phyloP scores from a whole-genome alignment of 2,888 invertebrate species.

The Antheraea yamamai region DNA sequence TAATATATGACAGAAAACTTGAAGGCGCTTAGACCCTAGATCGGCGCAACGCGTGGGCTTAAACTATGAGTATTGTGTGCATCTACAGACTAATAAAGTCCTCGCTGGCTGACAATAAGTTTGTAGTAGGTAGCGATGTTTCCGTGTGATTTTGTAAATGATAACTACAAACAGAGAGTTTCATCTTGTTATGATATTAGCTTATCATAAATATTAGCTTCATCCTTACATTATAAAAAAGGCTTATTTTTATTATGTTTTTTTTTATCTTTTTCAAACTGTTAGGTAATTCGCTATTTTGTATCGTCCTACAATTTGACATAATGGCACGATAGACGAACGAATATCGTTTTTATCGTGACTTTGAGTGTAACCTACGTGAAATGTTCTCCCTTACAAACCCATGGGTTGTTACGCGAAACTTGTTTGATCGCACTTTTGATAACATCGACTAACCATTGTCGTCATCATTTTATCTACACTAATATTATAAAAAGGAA shows the following conservation, averaged over 20 bases:
- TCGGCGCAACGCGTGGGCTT: constrained; percentile 38
- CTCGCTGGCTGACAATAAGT: constrained; percentile 67
- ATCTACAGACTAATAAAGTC: constrained; percentile 68
- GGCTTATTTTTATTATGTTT: neutral
- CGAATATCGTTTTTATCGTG: too few species aligned
- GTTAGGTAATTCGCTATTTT: too few species aligned
- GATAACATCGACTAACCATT: too few species aligned
- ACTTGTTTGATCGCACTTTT: too few species aligned
- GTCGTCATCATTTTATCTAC: too few species aligned
- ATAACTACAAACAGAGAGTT: constrained; percentile 58
- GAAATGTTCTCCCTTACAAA: too few species aligned
- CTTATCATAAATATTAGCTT: too few species aligned
- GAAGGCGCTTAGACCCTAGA: constrained; percentile 31
- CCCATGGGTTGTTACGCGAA: too few species aligned
- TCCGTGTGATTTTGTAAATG: constrained; percentile 69
- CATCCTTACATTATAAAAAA: neutral
- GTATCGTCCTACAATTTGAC: too few species aligned
- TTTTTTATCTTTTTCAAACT: neutral
- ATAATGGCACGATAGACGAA: too few species aligned
- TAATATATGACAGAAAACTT: constrained; percentile 55
- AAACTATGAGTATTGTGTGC: constrained; percentile 54
- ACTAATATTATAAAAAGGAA: too few species aligned
- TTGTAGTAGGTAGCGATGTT: constrained; percentile 67
- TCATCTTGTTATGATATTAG: constrained; percentile 43
- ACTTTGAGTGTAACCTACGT: too few species aligned